Evolutionary conservation across 2,888 invertebrate species (phyloP), one percentile per base, ranked within the genome.

Genomic region (Ichneumoninae sp.): DNA sequence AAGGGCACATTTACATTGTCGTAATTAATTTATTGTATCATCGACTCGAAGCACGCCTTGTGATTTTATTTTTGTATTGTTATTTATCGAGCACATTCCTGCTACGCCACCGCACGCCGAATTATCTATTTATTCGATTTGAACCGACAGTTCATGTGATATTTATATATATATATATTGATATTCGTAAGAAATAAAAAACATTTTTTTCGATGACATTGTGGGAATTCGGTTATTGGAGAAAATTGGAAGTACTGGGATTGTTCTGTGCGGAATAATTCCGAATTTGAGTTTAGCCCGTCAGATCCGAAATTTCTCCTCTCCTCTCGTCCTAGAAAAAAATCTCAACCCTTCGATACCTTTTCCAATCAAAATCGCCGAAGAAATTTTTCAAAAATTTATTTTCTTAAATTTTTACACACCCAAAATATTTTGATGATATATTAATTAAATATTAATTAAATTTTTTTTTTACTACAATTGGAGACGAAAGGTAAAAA

Each of bases 11-110:
- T 40, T 26, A 26, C 60, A 7, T 76, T 52, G 50, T 10, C 5
- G 3, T 22, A 69, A 16, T 69, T 84, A 65, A 83, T 84, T 84
- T 84, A 84, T 84, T 81, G 60, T 69, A n/a, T 69, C 76, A 73
- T 66, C 22, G 33, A 65, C 44, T n/a, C 5, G 30, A 16, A 33
- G 13, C 7, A 30, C 60, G 36, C 26, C 33, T 47, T 74, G 44
- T 47, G 44, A 16, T 47, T 40, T 33, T 44, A 63, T 47, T 50
- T 44, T 63, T 75, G 16, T 63, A 63, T 63, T 7, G 47, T 36
- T 63, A 40, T 65, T 75, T 63, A 52, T 44, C 50, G 30, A 16
- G 30, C 66, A 68, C 22, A 22, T 54, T 22, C 19, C n/a, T 30
- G 3, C 16, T 47, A 4, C 44, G 16, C 44, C 70, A 50, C 13